phyloP scores from a whole-genome alignment of 2,888 invertebrate genomes.

The Aporophyla nigra region DNA sequence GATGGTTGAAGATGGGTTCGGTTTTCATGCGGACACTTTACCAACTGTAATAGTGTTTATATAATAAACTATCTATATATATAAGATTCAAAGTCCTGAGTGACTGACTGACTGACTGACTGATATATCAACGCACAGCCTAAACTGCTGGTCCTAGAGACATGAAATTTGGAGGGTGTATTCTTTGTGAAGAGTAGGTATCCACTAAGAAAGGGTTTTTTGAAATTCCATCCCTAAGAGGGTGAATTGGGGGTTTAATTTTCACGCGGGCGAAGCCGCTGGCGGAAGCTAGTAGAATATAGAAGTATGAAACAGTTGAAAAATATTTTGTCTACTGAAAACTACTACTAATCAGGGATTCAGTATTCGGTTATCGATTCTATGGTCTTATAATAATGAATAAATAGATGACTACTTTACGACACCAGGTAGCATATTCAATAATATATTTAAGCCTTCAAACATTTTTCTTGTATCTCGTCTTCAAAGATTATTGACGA shows the following conservation, averaged over 20 bases:
- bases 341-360: not conserved
- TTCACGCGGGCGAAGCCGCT: too few relatives aligned
- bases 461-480: not conserved
- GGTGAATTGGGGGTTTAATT: too few relatives aligned
- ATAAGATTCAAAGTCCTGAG: too few relatives aligned
- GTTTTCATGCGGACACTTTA: not conserved
- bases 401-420: not conserved
- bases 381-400: not conserved
- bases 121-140: too few relatives aligned
- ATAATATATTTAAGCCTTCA: constrained; percentile 1
- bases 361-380: not conserved
- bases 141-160: too few relatives aligned
- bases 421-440: not conserved
- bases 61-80: too few relatives aligned
- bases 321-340: not conserved
- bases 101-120: too few relatives aligned
- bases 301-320: not conserved
- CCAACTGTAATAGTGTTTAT: not conserved
- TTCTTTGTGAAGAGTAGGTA: too few relatives aligned
- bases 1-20: not conserved
- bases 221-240: too few relatives aligned
- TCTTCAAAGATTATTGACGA: constrained; percentile 24
- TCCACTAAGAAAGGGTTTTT: too few relatives aligned
- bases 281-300: too few relatives aligned
- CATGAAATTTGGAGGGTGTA: too few relatives aligned